These are phyloP conservation scores for Misgurnus anguillicaudatus DNA, from an alignment of 2,113 vertebrate genomes.

Conservation along the genomic window DNA sequence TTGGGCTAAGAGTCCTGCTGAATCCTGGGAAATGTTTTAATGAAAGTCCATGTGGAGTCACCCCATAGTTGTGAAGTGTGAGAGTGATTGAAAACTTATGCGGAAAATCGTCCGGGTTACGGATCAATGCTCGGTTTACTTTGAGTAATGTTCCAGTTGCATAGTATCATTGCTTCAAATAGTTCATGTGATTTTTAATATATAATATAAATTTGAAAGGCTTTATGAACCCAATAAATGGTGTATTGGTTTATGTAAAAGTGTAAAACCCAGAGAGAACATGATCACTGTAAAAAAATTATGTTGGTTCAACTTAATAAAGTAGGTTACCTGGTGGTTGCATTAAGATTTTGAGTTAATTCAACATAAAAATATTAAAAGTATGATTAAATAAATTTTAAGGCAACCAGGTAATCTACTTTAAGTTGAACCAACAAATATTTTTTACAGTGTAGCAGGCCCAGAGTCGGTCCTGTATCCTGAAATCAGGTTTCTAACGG, in stretches of 20 bases:
- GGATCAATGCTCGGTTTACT: conserved; percentile 43
- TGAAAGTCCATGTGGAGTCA: not conserved
- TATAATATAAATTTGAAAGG: conserved; percentile 22
- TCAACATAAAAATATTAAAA: no score
- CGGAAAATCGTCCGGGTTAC: not conserved
- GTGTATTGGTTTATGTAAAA: conserved; percentile 44
- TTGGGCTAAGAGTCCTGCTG: not conserved
- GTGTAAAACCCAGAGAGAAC: conserved; percentile 50
- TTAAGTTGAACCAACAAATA: no score
- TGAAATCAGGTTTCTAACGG: conserved; percentile 63
- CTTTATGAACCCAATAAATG: conserved; percentile 45
- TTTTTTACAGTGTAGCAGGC: conserved; percentile 35
- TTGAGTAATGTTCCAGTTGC: conserved; percentile 46
- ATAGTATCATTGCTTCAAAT: conserved; percentile 43
- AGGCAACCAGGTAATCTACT: no score
- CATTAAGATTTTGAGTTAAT: no score
- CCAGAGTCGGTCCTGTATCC: conserved; percentile 39
- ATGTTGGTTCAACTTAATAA: no score
- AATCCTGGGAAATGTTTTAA: conserved; percentile 2
- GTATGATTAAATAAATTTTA: no score
- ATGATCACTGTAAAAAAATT: not conserved
- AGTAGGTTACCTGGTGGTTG: no score
- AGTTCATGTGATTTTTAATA: conserved; percentile 49
- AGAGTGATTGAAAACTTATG: not conserved
- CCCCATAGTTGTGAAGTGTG: not conserved